Conservation (phyloP, 2,888 invertebrate species). For the Sipha maydis region DNA sequence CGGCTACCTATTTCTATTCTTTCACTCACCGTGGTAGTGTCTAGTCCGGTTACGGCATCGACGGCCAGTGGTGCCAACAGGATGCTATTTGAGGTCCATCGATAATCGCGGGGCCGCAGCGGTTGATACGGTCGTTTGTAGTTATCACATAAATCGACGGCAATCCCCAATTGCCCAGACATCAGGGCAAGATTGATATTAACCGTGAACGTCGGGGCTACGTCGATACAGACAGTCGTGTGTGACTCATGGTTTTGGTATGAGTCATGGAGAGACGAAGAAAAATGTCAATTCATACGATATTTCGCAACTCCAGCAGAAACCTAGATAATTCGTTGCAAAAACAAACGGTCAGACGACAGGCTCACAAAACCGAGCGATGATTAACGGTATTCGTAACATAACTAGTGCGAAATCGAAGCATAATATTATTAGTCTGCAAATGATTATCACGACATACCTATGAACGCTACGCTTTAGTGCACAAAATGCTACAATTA, state of each 20-base stretch:
- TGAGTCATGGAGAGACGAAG: slow-evolving; percentile 54
- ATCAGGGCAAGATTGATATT: background rate
- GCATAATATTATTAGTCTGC: background rate
- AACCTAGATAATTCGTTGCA: slow-evolving; percentile 27
- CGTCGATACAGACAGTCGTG: background rate
- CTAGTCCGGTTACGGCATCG: too few relatives aligned
- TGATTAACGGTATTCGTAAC: background rate
- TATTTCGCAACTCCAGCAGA: slow-evolving; percentile 4
- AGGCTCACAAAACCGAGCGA: background rate
- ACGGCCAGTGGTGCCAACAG: too few relatives aligned
- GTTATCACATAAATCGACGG: too few relatives aligned
- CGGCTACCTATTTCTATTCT: too few relatives aligned
- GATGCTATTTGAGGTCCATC: too few relatives aligned
- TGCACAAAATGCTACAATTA: slow-evolving; percentile 41
- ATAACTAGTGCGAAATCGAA: background rate
- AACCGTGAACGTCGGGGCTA: background rate
- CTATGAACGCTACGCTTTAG: background rate
- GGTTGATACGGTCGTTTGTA: too few relatives aligned
- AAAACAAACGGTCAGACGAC: slow-evolving; percentile 7
- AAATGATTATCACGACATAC: background rate
- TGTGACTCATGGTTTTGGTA: slow-evolving; percentile 48
- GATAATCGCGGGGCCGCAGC: too few relatives aligned
- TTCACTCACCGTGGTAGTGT: too few relatives aligned
- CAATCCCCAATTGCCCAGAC: too few relatives aligned
- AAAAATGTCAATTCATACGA: slow-evolving; percentile 25